These are phyloP conservation scores for Amitus sp. DNA, from an alignment of 2,888 invertebrate species.

Conservation along the genomic window DNA sequence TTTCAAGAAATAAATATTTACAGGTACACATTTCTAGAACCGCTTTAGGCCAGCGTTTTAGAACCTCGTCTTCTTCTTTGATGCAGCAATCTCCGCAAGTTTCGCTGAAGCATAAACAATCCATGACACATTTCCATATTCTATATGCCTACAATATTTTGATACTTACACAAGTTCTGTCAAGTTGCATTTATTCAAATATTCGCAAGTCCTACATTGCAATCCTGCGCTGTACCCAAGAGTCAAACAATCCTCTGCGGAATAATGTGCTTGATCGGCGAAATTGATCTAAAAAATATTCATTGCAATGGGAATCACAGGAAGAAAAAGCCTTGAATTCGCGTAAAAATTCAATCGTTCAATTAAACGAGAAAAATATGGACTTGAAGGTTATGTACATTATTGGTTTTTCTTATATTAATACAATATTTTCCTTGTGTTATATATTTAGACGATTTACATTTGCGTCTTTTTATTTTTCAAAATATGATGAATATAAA, in stretches of 20 bases:
- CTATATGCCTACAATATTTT: not conserved
- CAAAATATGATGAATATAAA: too few species aligned
- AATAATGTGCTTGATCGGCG: slow-evolving; percentile 68
- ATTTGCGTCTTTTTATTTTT: too few species aligned
- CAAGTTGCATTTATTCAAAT: slow-evolving; percentile 80
- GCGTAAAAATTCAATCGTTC: too few species aligned
- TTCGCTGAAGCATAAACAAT: slow-evolving; percentile 62
- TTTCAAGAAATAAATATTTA: too few species aligned
- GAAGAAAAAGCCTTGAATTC: too few species aligned
- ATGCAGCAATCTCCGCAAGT: slow-evolving; percentile 85
- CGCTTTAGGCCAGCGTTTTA: slow-evolving; percentile 88
- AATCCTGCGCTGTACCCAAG: slow-evolving; percentile 88
- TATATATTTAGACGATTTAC: too few species aligned
- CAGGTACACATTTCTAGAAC: slow-evolving; percentile 97
- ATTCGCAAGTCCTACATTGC: slow-evolving; percentile 89
- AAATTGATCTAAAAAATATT: slow-evolving; percentile 34
- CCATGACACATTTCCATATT: not conserved
- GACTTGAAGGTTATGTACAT: too few species aligned
- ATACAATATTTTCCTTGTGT: too few species aligned
- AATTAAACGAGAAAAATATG: too few species aligned
- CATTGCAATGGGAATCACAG: too few species aligned
- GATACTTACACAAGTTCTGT: slow-evolving; percentile 71
- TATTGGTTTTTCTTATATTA: too few species aligned
- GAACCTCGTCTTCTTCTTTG: slow-evolving; percentile 74
- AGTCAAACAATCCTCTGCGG: slow-evolving; percentile 84